Base-by-base conservation (phyloP, 2,888 invertebrate genomes). In the Meiosimyza platycephala region DNA sequence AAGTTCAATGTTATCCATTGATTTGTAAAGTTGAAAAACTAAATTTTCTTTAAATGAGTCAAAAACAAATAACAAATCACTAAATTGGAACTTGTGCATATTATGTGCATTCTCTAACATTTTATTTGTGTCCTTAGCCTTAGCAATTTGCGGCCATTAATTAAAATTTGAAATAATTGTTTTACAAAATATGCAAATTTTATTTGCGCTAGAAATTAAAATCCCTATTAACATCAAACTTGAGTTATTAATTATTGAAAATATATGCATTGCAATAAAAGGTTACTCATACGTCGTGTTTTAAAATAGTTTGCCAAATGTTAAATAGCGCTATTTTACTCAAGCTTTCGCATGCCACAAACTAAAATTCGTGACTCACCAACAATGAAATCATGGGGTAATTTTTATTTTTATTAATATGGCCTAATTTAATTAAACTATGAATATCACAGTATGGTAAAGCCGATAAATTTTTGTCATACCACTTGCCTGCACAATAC, bases 261-360 rank as follows among this genome's bases (percentile, higher is more conserved):
- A 40, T 72, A 69, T 73, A 76, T 76, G 73, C 73, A 60, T 72
- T 74, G 74, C 74, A 74, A 76, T 73, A 73, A 74, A 74, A 74
- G 4, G 76, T 74, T 76, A 76, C 74, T 74, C 74, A 74, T 73
- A 76, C 74, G 76, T 76, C 73, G 28, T 28, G 28, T 4, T 28
- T 22, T 28, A 28, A 28, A 28, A 28, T 4, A 28, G 28, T 3
- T 76, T 74, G 64, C 70, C 70, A 71, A 71, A 73, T 69, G 71
- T 1, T 57, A 55, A 16, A 40, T 2, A 9, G 9, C 9, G 9
- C 1, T 9, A 9, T 40, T 40, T 40, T 40, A 9, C 9, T 1
- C 1, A 40, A 40, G 1, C 40, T 40, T 9, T 40, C 2, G 40
- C 40, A 40, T 40, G 6, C 9, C 1, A 40, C 40, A 40, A 40